These are phyloP conservation scores for Suillia variegata DNA, from an alignment of 2,888 invertebrate genomes.

Conservation along the genomic window DNA sequence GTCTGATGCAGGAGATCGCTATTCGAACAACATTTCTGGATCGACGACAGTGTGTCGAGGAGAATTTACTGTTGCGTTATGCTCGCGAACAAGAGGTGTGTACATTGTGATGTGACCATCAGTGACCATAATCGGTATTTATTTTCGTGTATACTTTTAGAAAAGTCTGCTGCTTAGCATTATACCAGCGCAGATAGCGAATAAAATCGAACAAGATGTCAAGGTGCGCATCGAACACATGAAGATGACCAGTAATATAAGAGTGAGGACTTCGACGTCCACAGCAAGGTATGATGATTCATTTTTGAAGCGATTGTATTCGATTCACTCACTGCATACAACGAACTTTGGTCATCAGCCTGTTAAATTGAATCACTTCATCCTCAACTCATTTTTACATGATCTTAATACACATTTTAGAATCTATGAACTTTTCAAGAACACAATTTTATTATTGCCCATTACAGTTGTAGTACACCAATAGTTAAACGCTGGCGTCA, in stretches of 20 bases:
- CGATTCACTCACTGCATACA: no score
- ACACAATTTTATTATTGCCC: no score
- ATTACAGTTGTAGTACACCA: slow-evolving; percentile 31
- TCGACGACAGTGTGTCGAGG: slow-evolving; percentile 83
- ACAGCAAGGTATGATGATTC: no score
- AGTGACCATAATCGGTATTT: neutral
- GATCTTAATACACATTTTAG: no score
- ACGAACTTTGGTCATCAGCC: no score
- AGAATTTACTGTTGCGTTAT: slow-evolving; percentile 78
- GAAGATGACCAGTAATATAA: no score
- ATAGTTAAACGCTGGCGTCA: slow-evolving; percentile 54
- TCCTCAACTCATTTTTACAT: no score
- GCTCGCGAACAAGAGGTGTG: slow-evolving; percentile 84
- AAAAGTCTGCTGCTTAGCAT: slow-evolving; percentile 85
- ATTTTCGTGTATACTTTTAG: slow-evolving; percentile 60
- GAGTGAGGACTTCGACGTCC: no score
- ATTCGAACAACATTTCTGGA: slow-evolving; percentile 87
- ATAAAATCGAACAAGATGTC: slow-evolving; percentile 66
- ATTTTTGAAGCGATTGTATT: no score
- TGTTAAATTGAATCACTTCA: no score
- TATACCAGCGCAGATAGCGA: slow-evolving; percentile 82
- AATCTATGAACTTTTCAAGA: no score
- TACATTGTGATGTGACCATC: no score
- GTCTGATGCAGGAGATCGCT: slow-evolving; percentile 86
- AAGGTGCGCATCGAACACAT: slow-evolving; percentile 65